Evolutionary conservation across 1,140 invertebrate species (phyloP), one percentile per base, ranked within the genome.

Genomic region (Aphidius gifuensis): DNA sequence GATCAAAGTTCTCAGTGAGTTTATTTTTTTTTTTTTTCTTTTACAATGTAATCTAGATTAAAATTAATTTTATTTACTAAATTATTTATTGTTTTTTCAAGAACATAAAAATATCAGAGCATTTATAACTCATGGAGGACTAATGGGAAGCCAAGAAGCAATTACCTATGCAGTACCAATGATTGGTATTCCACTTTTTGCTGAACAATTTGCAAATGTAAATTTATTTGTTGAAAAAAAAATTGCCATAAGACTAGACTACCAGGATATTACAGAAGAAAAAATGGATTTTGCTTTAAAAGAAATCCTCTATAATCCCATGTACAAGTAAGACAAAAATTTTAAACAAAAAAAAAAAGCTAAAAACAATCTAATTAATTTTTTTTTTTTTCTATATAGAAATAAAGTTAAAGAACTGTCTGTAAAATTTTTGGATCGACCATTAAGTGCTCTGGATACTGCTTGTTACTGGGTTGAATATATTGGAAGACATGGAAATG

Each of bases 121-220:
- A 0, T 92, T 92, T 64, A 83, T 92, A 62, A 87, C 88, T 0
- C 91, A 93, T 68, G 88, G 86, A 32, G 91, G 90, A 0, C 83
- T 90, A 42, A 83, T 90, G 70, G 87, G 91, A n/a, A 86, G 85
- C 1, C 87, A 87, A 45, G 91, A 93, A 74, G 85, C 89, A 7
- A 82, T 90, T 54, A 85, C 89, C 68, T 89, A 84, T 67, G 89
- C 85, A 7, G 87, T 92, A 6, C 90, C 91, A 0, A 82, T 90
- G 46, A 75, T 93, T 5, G 83, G 85, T n/a, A 85, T 91, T 66
- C 91, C 91, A 8, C 75, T 92, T 59, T 83, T 86, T 58, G 88
- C 84, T 4, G 90, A 91, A 68, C 87, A 89, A 70, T 88, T 88
- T 70, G 83, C 84, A 46, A 82, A 86, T 3, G 86, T 72, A 53